phyloP scores from a whole-genome alignment of 2,113 vertebrate genomes.

The Scomber colias region DNA sequence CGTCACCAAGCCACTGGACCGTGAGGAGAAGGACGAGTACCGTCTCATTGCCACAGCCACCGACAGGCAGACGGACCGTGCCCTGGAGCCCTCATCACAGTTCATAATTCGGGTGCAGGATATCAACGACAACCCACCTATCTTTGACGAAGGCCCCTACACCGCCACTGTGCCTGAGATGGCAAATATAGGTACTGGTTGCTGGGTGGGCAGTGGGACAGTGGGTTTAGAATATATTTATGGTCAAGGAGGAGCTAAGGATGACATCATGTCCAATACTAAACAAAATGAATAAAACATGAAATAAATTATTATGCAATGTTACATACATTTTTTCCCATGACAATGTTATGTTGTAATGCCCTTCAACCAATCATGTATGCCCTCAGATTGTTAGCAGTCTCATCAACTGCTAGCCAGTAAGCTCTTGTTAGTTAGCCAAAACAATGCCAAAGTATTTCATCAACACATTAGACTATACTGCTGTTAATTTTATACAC shows the following conservation, averaged over 20 bases:
- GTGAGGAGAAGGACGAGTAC: conserved; percentile 93
- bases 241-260: neutral
- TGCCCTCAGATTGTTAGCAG: neutral
- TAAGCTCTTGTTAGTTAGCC: no score
- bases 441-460: no score
- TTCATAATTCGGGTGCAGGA: conserved; percentile 95
- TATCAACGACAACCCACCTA: conserved; percentile 94
- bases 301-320: neutral
- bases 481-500: no score
- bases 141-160: conserved; percentile 91
- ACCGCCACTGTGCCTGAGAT: conserved; percentile 92
- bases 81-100: conserved; percentile 93
- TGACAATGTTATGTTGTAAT: no score
- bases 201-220: neutral
- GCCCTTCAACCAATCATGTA: neutral
- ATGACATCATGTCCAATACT: neutral
- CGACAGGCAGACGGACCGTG: conserved; percentile 90
- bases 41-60: conserved; percentile 91
- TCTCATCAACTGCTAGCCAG: neutral
- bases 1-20: conserved; percentile 93
- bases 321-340: no score
- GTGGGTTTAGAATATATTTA: neutral
- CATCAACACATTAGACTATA: no score
- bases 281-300: neutral
- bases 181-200: conserved; percentile 89